These are phyloP conservation scores for Orchesella cincta DNA, from an alignment of 1,140 invertebrate species.

Conservation along the genomic window DNA sequence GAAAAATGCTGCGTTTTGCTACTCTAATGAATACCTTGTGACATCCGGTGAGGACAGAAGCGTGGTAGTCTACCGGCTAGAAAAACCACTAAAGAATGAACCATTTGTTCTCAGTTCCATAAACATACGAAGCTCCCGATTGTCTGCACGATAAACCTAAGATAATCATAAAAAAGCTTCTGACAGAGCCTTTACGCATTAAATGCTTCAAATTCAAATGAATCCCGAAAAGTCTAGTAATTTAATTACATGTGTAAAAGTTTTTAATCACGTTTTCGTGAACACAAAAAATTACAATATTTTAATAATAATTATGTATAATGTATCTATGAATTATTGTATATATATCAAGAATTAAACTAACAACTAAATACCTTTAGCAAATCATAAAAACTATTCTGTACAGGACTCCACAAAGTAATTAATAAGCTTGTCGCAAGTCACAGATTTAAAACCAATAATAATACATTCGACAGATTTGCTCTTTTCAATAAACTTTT, in stretches of 20 bases:
- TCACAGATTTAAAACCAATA: background rate
- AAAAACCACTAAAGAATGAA: constrained; percentile 3
- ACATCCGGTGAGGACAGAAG: constrained; percentile 30
- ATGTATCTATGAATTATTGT: background rate
- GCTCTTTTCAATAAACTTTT: too few relatives aligned
- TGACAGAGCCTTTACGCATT: too few relatives aligned
- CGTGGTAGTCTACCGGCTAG: constrained; percentile 2
- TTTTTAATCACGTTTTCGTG: constrained; percentile 11
- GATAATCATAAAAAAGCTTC: too few relatives aligned
- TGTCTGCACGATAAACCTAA: background rate
- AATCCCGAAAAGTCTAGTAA: too few relatives aligned
- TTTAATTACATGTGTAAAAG: constrained; percentile 19
- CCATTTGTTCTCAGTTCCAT: background rate
- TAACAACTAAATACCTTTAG: background rate
- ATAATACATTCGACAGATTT: background rate
- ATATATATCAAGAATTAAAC: too few relatives aligned
- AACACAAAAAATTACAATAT: constrained; percentile 17
- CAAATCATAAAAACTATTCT: background rate
- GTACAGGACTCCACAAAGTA: background rate
- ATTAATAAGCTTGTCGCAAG: background rate
- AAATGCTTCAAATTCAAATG: too few relatives aligned
- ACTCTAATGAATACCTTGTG: constrained; percentile 31
- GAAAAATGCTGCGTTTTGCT: constrained; percentile 17
- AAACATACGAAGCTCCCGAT: background rate
- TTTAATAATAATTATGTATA: background rate